Evolutionary conservation across 1,140 invertebrate species (phyloP).

Genomic region (Magallana gigas): DNA sequence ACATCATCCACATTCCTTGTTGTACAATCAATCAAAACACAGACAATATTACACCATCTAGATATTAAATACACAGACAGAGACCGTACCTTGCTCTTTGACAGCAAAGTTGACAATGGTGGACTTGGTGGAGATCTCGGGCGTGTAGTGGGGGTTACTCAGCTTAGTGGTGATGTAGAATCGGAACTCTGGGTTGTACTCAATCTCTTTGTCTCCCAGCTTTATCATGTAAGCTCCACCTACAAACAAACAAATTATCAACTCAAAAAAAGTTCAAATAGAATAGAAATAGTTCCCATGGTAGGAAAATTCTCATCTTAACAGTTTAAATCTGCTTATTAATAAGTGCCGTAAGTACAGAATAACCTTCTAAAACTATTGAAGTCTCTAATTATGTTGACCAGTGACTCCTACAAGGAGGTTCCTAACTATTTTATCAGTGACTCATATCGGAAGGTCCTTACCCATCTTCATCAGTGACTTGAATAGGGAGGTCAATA

Average conservation of each 20-base stretch:
- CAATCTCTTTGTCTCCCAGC: slow-evolving; percentile 79
- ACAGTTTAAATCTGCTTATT: not conserved
- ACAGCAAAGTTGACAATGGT: slow-evolving; percentile 81
- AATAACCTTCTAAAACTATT: too few relatives aligned
- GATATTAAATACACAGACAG: not conserved
- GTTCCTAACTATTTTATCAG: too few relatives aligned
- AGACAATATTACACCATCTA: slow-evolving; percentile 69
- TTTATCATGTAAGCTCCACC: slow-evolving; percentile 76
- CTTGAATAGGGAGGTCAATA: too few relatives aligned
- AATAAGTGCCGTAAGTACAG: not conserved
- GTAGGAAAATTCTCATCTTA: not conserved
- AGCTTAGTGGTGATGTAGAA: slow-evolving; percentile 81
- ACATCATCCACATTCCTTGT: not conserved
- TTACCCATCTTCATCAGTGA: too few relatives aligned
- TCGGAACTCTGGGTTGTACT: slow-evolving; percentile 78
- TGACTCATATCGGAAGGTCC: too few relatives aligned
- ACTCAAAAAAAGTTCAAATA: not conserved
- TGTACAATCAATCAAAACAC: not conserved
- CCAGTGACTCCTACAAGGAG: not conserved
- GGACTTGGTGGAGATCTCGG: slow-evolving; percentile 79
- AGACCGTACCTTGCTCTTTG: slow-evolving; percentile 87
- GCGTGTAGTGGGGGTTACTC: slow-evolving; percentile 80
- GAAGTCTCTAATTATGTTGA: not conserved
- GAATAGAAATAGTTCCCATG: not conserved
- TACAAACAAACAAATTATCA: slow-evolving; percentile 64